phyloP scores from a whole-genome alignment of 2,113 vertebrate genomes.

The Paraplagusia blochii region DNA sequence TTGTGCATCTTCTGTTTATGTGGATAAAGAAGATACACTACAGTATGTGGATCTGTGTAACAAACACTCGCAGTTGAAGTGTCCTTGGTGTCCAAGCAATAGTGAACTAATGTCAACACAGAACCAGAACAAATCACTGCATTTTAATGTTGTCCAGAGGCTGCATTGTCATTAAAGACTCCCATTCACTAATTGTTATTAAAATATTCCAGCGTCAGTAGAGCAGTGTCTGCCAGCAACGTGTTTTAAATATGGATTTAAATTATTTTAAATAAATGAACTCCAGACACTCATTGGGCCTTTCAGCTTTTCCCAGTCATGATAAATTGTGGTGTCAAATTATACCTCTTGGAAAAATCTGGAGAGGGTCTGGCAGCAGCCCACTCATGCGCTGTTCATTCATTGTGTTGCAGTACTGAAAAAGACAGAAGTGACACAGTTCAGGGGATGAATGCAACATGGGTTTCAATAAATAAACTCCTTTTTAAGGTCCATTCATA shows the following conservation, averaged over 20 bases:
- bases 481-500: too few species aligned
- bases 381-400: conserved; percentile 95
- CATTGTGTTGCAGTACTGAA: conserved; percentile 94
- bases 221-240: not conserved
- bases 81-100: conserved; percentile 40
- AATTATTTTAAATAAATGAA: conserved; percentile 21
- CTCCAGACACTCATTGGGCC: conserved; percentile 6
- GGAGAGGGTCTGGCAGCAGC: conserved; percentile 90
- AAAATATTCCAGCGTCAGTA: not conserved
- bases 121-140: conserved; percentile 19
- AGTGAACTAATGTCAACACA: conserved; percentile 28
- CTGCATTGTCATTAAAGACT: conserved; percentile 12
- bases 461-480: not conserved
- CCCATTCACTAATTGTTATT: conserved; percentile 6
- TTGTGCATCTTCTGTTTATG: too few species aligned
- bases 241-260: conserved; percentile 15
- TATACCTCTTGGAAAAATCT: conserved; percentile 91
- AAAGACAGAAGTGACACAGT: conserved; percentile 55
- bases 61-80: conserved; percentile 16
- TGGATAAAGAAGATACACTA: too few species aligned
- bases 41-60: conserved; percentile 12
- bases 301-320: conserved; percentile 3
- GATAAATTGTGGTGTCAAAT: conserved; percentile 19
- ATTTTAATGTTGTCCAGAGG: conserved; percentile 40
- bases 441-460: conserved; percentile 5